phyloP scores from a whole-genome alignment of 37 sponge, comb jelly and placozoan genomes.

The Lycopodina hypogea region DNA sequence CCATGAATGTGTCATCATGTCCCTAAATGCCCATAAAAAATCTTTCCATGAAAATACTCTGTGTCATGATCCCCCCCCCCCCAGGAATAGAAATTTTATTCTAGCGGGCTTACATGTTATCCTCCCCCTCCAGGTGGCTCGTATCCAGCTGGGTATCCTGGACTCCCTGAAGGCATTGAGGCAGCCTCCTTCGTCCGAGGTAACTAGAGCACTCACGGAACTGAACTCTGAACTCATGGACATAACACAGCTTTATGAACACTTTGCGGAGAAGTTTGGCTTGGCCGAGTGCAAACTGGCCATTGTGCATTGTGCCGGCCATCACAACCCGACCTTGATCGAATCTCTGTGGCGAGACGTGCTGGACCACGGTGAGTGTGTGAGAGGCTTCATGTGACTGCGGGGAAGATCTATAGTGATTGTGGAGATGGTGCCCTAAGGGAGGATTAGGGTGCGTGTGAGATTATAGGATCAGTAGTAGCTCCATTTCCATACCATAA shows the following conservation, averaged over 20 bases:
- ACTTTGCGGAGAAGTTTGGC: constrained; percentile 90
- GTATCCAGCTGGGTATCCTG: constrained; percentile 69
- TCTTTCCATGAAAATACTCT: no score
- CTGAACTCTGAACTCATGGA: constrained; percentile 81
- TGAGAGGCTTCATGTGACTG: no score
- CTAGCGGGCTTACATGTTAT: no score
- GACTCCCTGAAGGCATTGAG: constrained; percentile 32
- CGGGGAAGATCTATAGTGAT: background rate
- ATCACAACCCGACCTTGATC: constrained; percentile 82
- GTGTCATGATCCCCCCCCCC: no score
- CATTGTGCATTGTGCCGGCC: constrained; percentile 94
- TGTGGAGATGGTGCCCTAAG: no score
- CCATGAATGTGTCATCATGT: no score
- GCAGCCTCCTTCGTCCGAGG: constrained; percentile 6
- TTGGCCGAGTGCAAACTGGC: constrained; percentile 92
- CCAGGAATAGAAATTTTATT: no score
- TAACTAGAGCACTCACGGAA: constrained; percentile 27
- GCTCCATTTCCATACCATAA: no score
- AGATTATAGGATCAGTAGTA: no score
- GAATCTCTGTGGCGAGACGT: constrained; percentile 92
- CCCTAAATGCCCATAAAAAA: no score
- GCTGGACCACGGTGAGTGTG: constrained; percentile 57
- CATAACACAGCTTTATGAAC: constrained; percentile 83
- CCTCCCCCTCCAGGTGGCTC: constrained; percentile 68
- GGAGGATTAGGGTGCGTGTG: no score